Percentiles rank a stretch among this genome's conserved stretches.
Evolutionary conservation across 2,888 invertebrate genomes (phyloP).

Genomic region (Drosophila picticornis): DNA sequence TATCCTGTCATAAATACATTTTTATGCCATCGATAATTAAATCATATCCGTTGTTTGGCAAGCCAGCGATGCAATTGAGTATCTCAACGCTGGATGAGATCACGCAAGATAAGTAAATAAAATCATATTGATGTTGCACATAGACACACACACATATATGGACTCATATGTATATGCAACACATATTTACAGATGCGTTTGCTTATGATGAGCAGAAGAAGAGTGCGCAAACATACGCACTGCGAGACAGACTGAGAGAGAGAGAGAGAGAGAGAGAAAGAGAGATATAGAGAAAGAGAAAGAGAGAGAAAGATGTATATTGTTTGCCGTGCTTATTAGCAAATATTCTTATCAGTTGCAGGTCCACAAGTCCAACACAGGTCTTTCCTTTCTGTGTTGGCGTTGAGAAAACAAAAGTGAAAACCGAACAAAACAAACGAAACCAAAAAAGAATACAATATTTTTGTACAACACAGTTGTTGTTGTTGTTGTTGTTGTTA

Average conservation of each 20-base stretch:
- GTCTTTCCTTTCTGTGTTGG: slow-evolving; percentile 63
- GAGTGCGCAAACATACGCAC: slow-evolving; percentile 53
- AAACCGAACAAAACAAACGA: slow-evolving; percentile 31
- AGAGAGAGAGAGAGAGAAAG: too few relatives aligned
- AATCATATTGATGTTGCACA: slow-evolving; percentile 57
- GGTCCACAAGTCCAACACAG: slow-evolving; percentile 24
- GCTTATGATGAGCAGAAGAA: slow-evolving; percentile 44
- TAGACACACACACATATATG: background rate
- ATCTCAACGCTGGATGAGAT: slow-evolving; percentile 22
- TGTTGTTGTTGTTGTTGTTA: slow-evolving; percentile 17
- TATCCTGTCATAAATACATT: background rate
- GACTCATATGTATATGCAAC: background rate
- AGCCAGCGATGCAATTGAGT: background rate
- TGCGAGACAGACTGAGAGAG: background rate
- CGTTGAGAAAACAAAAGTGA: slow-evolving; percentile 69
- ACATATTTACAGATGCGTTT: slow-evolving; percentile 1
- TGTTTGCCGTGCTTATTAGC: slow-evolving; percentile 76
- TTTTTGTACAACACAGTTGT: slow-evolving; percentile 19
- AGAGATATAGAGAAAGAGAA: background rate
- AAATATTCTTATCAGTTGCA: slow-evolving; percentile 75
- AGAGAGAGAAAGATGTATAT: slow-evolving; percentile 4
- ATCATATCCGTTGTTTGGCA: background rate
- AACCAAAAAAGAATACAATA: slow-evolving; percentile 19
- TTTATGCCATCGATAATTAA: background rate
- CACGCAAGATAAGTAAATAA: slow-evolving; percentile 32